Percentiles rank a stretch among this genome's conserved stretches.
These are phyloP conservation scores for Poecilia gillii DNA, from an alignment of 2,797 vertebrate genomes.

Conservation along the genomic window DNA sequence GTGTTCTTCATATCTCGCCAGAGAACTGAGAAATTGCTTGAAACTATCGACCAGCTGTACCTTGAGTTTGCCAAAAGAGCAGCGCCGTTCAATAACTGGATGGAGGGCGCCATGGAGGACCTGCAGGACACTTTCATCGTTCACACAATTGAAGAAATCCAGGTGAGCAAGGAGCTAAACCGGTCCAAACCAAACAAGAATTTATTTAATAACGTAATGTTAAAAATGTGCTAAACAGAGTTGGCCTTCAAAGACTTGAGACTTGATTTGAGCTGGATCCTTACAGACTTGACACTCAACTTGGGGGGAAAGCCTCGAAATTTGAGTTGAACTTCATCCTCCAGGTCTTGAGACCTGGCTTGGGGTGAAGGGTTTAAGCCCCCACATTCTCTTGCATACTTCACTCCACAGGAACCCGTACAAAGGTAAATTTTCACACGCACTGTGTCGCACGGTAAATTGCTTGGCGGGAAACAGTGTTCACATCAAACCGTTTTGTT, in stretches of 20 bases:
- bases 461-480: too few relatives aligned
- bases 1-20: conserved; percentile 54
- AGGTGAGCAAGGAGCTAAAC: conserved; percentile 76
- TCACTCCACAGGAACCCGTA: too few relatives aligned
- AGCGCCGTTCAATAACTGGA: conserved; percentile 99
- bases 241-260: background rate
- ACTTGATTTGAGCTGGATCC: background rate
- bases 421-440: too few relatives aligned
- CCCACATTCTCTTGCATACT: too few relatives aligned
- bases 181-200: background rate
- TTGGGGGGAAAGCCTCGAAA: background rate
- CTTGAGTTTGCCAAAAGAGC: conserved; percentile 97
- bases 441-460: too few relatives aligned
- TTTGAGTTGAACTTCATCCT: background rate
- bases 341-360: background rate
- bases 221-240: background rate
- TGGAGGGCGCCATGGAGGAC: conserved; percentile 99
- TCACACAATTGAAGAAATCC: conserved; percentile 98
- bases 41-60: conserved; percentile 97
- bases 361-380: background rate
- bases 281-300: background rate
- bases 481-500: too few relatives aligned
- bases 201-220: background rate
- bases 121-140: conserved; percentile 98
- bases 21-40: conserved; percentile 96